phyloP scores from a whole-genome alignment of 2,113 vertebrate genomes.

The Erythrolamprus reginae region DNA sequence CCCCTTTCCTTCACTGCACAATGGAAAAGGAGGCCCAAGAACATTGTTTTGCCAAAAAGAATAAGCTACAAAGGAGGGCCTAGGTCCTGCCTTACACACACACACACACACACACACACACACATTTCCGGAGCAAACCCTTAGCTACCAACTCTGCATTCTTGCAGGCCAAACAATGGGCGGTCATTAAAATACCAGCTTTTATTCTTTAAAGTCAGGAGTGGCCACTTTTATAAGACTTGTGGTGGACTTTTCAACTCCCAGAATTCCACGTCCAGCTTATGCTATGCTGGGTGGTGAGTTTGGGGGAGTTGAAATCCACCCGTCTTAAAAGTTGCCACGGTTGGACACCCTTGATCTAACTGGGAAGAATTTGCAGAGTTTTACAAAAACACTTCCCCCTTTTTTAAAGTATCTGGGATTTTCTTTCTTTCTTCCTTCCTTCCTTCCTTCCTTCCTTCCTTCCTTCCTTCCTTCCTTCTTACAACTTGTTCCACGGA shows the following conservation, averaged over 20 bases:
- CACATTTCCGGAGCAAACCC: neutral
- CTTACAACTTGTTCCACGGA: neutral
- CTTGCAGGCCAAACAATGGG: neutral
- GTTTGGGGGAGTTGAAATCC: neutral
- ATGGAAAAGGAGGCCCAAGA: neutral
- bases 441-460: no score
- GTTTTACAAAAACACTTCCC: neutral
- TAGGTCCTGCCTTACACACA: neutral
- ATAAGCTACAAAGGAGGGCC: neutral
- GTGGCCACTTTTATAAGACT: neutral
- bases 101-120: neutral
- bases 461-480: no score
- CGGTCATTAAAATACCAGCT: neutral
- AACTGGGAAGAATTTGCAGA: neutral
- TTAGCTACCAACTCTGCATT: neutral
- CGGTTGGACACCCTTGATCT: neutral
- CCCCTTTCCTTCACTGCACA: neutral
- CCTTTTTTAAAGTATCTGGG: neutral
- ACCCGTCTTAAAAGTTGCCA: neutral
- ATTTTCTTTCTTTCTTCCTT: neutral
- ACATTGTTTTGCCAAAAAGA: neutral
- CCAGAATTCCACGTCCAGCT: neutral
- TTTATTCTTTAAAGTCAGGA: neutral
- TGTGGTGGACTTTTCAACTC: neutral
- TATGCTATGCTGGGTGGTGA: no score